Percentiles rank a stretch among this genome's conserved stretches.
phyloP scores from a whole-genome alignment of 2,888 invertebrate species.

The Chaitophorus viminalis region DNA sequence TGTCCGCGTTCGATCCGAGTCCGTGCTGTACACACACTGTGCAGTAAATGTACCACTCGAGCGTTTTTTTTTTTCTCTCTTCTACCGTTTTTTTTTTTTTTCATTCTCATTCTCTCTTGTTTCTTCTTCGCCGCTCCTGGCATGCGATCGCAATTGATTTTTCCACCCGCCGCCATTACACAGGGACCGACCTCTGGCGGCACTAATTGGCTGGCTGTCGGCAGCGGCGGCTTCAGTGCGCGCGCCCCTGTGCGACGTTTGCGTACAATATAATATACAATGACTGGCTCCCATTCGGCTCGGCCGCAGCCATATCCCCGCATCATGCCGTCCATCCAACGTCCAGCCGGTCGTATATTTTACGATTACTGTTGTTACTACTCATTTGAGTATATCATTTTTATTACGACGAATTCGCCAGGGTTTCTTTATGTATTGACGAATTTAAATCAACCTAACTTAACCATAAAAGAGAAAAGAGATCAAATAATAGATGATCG shows the following conservation, averaged over 20 bases:
- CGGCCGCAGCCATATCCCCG: background rate
- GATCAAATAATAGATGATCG: no score
- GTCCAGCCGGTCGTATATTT: no score
- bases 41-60: background rate
- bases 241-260: background rate
- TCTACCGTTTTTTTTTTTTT: background rate
- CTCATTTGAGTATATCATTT: no score
- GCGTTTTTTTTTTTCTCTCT: conserved; percentile 3
- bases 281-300: background rate
- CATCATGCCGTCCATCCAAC: no score
- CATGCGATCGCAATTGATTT: conserved; percentile 57
- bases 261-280: background rate
- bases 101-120: background rate
- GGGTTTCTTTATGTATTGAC: no score
- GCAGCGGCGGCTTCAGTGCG: background rate
- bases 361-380: no score
- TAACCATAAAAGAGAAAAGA: no score
- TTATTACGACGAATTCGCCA: no score
- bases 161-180: conserved; percentile 39
- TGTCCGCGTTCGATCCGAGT: background rate
- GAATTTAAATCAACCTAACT: no score
- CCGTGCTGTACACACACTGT: conserved; percentile 24
- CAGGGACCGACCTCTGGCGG: conserved; percentile 55
- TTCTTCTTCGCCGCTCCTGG: conserved; percentile 16
- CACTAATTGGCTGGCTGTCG: conserved; percentile 30